Evolutionary conservation across 2,113 vertebrate genomes (phyloP).

Genomic region (Climacteris rufus): DNA sequence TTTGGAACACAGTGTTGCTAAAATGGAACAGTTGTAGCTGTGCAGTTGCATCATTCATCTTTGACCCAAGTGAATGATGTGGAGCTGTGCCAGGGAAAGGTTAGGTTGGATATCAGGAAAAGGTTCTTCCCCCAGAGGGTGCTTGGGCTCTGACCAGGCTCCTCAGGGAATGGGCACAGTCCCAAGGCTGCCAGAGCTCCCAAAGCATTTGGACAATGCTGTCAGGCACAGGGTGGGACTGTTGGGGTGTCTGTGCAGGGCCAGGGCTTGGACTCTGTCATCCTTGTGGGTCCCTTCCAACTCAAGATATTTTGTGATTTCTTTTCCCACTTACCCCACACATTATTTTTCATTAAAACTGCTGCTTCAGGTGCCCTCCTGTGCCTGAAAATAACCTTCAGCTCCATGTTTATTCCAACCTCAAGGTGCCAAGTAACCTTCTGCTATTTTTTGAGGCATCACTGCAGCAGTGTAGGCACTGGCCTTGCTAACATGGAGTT

Average conservation of each 20-base stretch:
- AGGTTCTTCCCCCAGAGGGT: neutral
- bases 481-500: neutral
- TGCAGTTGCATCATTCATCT: neutral
- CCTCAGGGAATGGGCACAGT: rapidly evolving
- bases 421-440: neutral
- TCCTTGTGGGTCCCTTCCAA: neutral
- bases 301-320: neutral
- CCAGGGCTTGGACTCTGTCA: rapidly evolving
- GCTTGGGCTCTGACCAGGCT: neutral
- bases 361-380: neutral
- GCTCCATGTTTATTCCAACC: neutral
- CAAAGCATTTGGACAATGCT: rapidly evolving
- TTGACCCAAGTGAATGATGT: neutral
- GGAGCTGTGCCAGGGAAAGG: neutral
- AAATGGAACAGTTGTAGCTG: neutral
- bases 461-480: neutral
- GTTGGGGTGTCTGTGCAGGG: neutral
- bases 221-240: neutral
- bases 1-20: neutral
- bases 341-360: neutral
- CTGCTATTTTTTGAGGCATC: neutral
- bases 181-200: neutral
- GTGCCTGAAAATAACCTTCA: neutral
- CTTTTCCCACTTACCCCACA: neutral
- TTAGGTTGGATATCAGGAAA: rapidly evolving